Percentiles rank a stretch among this genome's conserved stretches.
Conservation (phyloP, 2,888 invertebrate species). For the Latheticus oryzae region DNA sequence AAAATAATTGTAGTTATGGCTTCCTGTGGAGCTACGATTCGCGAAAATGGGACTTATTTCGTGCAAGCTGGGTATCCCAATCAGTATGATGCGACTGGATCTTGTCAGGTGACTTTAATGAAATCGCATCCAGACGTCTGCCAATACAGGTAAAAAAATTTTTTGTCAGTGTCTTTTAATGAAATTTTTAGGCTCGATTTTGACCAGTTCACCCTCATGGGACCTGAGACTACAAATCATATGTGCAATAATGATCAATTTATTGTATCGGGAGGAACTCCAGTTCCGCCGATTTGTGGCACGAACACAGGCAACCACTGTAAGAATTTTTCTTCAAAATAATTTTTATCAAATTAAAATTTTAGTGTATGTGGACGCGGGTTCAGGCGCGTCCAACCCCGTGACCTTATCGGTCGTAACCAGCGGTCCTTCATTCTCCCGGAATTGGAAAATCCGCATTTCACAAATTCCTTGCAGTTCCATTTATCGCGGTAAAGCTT, state of each 20-base stretch:
- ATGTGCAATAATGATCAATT: slow-evolving; percentile 88
- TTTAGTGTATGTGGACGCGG: slow-evolving; percentile 87
- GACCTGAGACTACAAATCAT: slow-evolving; percentile 81
- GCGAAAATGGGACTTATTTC: slow-evolving; percentile 88
- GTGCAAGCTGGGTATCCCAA: slow-evolving; percentile 85
- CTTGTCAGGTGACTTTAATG: slow-evolving; percentile 85
- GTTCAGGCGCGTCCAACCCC: slow-evolving; percentile 79
- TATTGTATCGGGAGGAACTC: slow-evolving; percentile 84
- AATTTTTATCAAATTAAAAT: slow-evolving; percentile 39
- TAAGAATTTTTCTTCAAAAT: slow-evolving; percentile 60
- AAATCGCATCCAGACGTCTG: slow-evolving; percentile 85
- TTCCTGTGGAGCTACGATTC: slow-evolving; percentile 81
- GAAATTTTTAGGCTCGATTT: slow-evolving; percentile 84
- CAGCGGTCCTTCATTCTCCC: slow-evolving; percentile 77
- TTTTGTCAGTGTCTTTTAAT: too few species aligned
- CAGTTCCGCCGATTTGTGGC: slow-evolving; percentile 85
- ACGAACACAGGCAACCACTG: slow-evolving; percentile 85
- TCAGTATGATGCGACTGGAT: slow-evolving; percentile 81
- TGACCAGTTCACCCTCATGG: slow-evolving; percentile 79
- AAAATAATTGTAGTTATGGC: slow-evolving; percentile 75
- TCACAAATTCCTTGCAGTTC: slow-evolving; percentile 84
- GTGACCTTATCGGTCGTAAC: slow-evolving; percentile 85
- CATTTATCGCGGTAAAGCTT: slow-evolving; percentile 77
- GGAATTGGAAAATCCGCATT: slow-evolving; percentile 85
- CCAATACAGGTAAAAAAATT: slow-evolving; percentile 83